Conservation (phyloP, 2,113 vertebrate genomes). For the Bubalus kerabau region DNA sequence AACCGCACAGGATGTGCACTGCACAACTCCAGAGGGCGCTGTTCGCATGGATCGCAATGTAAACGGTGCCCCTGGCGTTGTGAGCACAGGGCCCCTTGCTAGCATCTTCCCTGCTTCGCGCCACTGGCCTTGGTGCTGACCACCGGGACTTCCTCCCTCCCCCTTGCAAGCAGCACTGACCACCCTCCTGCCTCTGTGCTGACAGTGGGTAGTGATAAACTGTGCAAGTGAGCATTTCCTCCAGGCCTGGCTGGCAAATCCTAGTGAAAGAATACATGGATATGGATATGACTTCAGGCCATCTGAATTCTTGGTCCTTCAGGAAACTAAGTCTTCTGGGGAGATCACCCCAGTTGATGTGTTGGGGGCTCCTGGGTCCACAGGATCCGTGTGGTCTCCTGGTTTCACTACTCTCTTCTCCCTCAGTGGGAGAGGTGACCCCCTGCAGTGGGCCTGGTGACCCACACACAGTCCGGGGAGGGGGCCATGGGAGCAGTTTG, state of each 20-base stretch:
- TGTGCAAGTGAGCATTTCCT: neutral
- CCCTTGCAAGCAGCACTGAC: neutral
- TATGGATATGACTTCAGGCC: neutral
- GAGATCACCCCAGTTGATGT: neutral
- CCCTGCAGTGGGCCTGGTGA: neutral
- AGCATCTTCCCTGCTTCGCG: neutral
- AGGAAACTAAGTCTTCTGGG: neutral
- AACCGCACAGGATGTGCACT: neutral
- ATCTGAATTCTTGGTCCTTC: neutral
- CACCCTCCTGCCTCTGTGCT: neutral
- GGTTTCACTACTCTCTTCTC: neutral
- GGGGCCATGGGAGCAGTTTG: rapidly evolving
- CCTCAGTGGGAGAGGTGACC: neutral
- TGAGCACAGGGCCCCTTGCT: neutral
- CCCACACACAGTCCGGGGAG: rapidly evolving
- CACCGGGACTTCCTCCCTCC: neutral
- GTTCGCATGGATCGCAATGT: neutral
- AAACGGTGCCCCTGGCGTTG: neutral
- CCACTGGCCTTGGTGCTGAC: neutral
- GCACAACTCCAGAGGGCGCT: neutral
- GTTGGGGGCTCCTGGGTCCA: neutral
- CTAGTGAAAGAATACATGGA: neutral
- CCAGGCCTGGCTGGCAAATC: neutral
- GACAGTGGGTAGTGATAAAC: rapidly evolving
- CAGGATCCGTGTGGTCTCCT: neutral